Conservation (phyloP, 1,140 invertebrate species). For the Drosophila funebris region DNA sequence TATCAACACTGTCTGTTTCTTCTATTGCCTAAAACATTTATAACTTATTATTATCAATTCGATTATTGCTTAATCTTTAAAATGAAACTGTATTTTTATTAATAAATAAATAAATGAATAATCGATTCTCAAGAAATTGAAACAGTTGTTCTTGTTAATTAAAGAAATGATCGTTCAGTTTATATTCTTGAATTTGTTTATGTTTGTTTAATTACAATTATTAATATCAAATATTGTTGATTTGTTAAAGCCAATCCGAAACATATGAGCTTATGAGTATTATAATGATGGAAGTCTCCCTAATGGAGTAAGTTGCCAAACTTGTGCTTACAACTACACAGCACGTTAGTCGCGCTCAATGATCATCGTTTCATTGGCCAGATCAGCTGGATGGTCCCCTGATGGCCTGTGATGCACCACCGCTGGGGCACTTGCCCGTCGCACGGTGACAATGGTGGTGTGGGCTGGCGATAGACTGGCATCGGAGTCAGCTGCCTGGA, state of each 20-base stretch:
- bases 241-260: slow-evolving; percentile 18
- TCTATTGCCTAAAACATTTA: too few species aligned
- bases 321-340: slow-evolving; percentile 37
- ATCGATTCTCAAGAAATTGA: too few species aligned
- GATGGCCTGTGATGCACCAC: slow-evolving; percentile 21
- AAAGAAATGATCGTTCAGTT: slow-evolving; percentile 1
- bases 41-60: too few species aligned
- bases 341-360: slow-evolving; percentile 37
- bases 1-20: too few species aligned
- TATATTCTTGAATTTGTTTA: slow-evolving; percentile 26
- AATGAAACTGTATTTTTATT: too few species aligned
- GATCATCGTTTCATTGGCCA: slow-evolving; percentile 47
- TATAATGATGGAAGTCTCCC: slow-evolving; percentile 22
- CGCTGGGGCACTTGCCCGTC: slow-evolving; percentile 58
- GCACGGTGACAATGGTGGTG: slow-evolving; percentile 70
- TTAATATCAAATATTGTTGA: slow-evolving; percentile 33
- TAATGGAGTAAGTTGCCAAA: slow-evolving; percentile 26
- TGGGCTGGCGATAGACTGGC: slow-evolving; percentile 69
- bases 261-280: slow-evolving; percentile 29
- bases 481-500: slow-evolving; percentile 47
- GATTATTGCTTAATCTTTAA: too few species aligned
- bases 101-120: too few species aligned
- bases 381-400: slow-evolving; percentile 1
- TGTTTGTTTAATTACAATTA: slow-evolving; percentile 25
- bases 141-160: neutral